Evolutionary conservation across 2,888 invertebrate species (phyloP).

Genomic region (Archaeoteleia sp.): DNA sequence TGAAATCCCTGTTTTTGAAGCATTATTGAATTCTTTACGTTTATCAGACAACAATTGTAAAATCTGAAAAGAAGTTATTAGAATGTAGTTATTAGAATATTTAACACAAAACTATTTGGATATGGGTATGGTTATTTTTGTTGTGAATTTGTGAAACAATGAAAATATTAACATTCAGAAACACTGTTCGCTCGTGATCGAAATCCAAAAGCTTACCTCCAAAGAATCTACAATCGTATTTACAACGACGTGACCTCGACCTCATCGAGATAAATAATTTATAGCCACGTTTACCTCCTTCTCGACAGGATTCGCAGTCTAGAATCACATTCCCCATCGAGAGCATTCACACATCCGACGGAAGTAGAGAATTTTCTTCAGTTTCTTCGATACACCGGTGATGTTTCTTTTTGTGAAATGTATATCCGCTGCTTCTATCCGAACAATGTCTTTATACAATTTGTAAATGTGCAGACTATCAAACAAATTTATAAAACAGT

Average conservation of each 20-base stretch:
- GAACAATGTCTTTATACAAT: slow-evolving; percentile 14
- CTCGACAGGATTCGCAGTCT: slow-evolving; percentile 30
- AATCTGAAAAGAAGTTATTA: too few species aligned
- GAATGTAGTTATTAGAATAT: too few species aligned
- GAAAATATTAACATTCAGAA: slow-evolving; percentile 42
- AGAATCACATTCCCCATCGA: slow-evolving; percentile 40
- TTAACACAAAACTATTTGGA: too few species aligned
- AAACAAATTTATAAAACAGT: too few species aligned
- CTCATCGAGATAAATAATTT: slow-evolving; percentile 50
- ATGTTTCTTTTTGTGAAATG: slow-evolving; percentile 10
- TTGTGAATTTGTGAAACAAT: slow-evolving; percentile 38
- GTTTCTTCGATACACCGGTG: slow-evolving; percentile 5
- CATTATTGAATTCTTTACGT: slow-evolving; percentile 25
- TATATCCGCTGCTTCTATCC: slow-evolving; percentile 11
- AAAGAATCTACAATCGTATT: slow-evolving; percentile 44
- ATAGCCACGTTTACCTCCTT: slow-evolving; percentile 47
- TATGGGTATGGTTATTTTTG: too few species aligned
- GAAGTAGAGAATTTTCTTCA: slow-evolving; percentile 36
- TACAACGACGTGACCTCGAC: slow-evolving; percentile 46
- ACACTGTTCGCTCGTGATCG: slow-evolving; percentile 38
- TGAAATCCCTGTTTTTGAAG: slow-evolving; percentile 35
- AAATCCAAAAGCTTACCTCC: slow-evolving; percentile 45
- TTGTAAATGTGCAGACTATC: too few species aligned
- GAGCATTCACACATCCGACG: slow-evolving; percentile 46
- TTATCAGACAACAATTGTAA: slow-evolving; percentile 26